Conservation (phyloP, 2,113 vertebrate species). For the Oreochromis niloticus region DNA sequence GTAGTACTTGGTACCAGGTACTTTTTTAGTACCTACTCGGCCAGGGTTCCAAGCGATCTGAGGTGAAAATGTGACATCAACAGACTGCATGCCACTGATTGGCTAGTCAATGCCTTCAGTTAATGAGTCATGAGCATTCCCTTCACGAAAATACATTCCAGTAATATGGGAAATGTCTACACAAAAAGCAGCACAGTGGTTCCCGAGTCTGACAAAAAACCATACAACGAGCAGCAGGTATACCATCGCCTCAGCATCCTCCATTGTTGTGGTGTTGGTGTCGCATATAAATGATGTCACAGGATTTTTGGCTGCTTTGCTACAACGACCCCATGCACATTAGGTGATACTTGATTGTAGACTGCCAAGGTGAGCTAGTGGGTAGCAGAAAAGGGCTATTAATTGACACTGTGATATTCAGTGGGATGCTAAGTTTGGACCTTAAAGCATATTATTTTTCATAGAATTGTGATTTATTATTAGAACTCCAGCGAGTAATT, state of each 20-base stretch:
- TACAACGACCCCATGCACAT: background rate
- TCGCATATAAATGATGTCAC: background rate
- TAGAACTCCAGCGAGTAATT: background rate
- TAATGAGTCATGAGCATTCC: background rate
- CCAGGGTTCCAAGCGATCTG: background rate
- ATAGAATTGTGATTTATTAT: background rate
- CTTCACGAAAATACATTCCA: fast-evolving
- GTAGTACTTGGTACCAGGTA: background rate
- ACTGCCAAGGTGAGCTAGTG: background rate
- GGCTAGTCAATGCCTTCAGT: background rate
- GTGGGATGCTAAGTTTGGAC: background rate
- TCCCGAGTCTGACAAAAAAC: background rate
- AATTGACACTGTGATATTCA: background rate
- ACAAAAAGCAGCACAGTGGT: background rate
- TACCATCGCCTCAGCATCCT: background rate
- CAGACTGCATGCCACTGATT: background rate
- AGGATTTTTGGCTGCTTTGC: background rate
- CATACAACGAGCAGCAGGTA: background rate
- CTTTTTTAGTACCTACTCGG: background rate
- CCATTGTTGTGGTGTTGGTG: background rate
- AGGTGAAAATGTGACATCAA: background rate
- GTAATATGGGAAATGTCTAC: background rate
- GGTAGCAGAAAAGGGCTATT: background rate
- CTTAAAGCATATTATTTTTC: background rate
- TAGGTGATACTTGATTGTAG: background rate